phyloP scores from a whole-genome alignment of 2,113 vertebrate species.

The Bettongia penicillata region DNA sequence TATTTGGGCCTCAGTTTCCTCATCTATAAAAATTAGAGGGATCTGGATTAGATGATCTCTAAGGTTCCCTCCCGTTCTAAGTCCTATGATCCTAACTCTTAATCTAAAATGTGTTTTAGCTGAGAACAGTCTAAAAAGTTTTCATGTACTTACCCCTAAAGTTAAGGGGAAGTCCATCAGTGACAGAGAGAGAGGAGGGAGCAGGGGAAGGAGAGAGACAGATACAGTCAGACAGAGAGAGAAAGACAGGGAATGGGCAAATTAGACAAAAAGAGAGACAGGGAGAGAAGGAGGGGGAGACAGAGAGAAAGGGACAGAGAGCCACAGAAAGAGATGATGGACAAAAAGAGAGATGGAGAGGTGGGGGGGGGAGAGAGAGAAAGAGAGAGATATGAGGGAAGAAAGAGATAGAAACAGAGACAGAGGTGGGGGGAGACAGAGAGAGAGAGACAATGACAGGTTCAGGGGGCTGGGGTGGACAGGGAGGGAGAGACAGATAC shows the following conservation, averaged over 20 bases:
- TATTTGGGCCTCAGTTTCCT: not conserved
- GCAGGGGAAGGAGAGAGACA: not conserved
- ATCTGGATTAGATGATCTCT: not conserved
- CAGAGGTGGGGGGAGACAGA: no score
- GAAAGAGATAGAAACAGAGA: not conserved
- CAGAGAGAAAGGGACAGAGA: no score
- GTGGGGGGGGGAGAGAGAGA: no score
- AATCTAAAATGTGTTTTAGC: not conserved
- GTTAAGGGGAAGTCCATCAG: not conserved
- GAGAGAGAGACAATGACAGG: no score
- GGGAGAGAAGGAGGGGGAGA: no score
- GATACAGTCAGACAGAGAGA: not conserved
- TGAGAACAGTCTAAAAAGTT: no score
- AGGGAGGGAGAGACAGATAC: not conserved
- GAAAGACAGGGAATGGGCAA: not conserved
- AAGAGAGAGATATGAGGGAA: not conserved
- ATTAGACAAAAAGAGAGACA: not conserved
- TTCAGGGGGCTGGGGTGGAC: no score
- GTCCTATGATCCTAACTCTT: not conserved
- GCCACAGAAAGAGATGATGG: no score
- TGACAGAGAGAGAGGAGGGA: not conserved
- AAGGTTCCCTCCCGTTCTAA: not conserved
- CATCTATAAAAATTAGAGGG: not conserved
- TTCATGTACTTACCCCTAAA: not conserved
- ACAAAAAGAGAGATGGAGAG: no score